These are phyloP conservation scores for Seriola rivoliana DNA, from an alignment of 2,113 vertebrate species.

Conservation along the genomic window DNA sequence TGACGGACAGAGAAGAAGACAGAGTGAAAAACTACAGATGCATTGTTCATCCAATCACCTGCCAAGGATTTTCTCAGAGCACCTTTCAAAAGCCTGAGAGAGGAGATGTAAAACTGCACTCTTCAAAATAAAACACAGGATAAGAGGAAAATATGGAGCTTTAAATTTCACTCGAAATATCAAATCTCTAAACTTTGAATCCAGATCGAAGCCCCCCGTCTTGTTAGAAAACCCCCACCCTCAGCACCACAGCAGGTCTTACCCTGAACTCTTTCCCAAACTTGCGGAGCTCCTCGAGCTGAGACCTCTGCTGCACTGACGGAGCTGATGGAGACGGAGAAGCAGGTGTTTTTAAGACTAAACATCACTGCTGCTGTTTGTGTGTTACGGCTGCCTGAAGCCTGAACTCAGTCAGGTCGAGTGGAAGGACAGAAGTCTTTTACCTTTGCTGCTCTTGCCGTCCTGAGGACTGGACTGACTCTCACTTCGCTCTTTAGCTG, in stretches of 20 bases:
- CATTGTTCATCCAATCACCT: too few relatives aligned
- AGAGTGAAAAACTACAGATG: neutral
- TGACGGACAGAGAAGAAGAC: constrained; percentile 8
- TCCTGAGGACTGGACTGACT: constrained; percentile 32
- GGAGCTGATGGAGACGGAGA: constrained; percentile 22
- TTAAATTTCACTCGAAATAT: too few relatives aligned
- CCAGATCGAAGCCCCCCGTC: too few relatives aligned
- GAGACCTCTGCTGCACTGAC: constrained; percentile 55
- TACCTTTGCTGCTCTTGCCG: constrained; percentile 61
- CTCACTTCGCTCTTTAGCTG: constrained; percentile 54
- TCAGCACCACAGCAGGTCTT: neutral
- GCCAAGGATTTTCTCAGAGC: too few relatives aligned
- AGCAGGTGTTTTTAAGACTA: neutral
- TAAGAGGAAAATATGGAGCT: too few relatives aligned
- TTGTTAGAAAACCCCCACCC: too few relatives aligned
- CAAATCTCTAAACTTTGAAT: too few relatives aligned
- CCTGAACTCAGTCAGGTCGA: accelerated
- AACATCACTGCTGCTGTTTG: neutral
- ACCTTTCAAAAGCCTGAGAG: too few relatives aligned
- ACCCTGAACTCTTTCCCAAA: constrained; percentile 75
- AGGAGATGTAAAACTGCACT: too few relatives aligned
- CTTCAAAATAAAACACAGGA: too few relatives aligned
- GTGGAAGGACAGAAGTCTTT: neutral
- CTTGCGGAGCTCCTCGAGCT: constrained; percentile 72
- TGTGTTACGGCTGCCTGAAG: too few relatives aligned